Base-by-base conservation (phyloP, 2,888 invertebrate species). In the Muschampia plurimacula region DNA sequence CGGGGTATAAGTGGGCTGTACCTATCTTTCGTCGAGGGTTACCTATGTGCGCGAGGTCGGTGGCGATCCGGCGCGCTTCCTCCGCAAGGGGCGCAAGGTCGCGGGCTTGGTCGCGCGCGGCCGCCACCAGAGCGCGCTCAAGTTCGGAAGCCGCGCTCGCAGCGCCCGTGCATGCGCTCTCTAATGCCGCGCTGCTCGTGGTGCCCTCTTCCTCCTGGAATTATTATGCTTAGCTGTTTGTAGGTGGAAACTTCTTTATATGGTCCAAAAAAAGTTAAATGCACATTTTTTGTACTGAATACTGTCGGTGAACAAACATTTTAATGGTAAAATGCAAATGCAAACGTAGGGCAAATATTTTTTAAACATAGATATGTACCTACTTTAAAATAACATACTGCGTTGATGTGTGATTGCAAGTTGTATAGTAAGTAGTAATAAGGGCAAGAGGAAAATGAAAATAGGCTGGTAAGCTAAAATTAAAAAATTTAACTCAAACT, bases 71-170 rank as follows among this genome's bases (percentile, higher is more conserved):
- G 79, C 93, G 86, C 73, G 93, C 94, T 79, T 92, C 92, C 75
- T 90, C 91, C 22, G 93, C 93, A 69, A 94, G 88, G 36, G 92
- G 89, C 12, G 92, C 89, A 63, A 94, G 84, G 81, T 94, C 94
- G 39, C 91, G 84, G 63, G 94, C 94, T 79, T 94, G 94, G 79
- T 93, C 91, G 52, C 93, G 86, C 75, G 94, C 94, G 65, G 94
- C 97, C 75, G 96, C 95, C 83, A 97, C 96, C 63, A 97, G 96
- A 66, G 97, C 96, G 77, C 96, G 96, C 82, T 96, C 96, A 78
- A 99, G 95, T 86, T 99, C 98, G 66, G 96, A 96, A 10, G 98
- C 98, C 59, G 98, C 98, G 82, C 97, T 96, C 74, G 97, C 96
- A 67, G 99, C 95, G 93, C 93, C 93, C 84, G 93, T 95, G 89